Percentiles rank a stretch among this genome's conserved stretches.
phyloP scores from a whole-genome alignment of 2,888 invertebrate genomes.

The Atethmia centrago region DNA sequence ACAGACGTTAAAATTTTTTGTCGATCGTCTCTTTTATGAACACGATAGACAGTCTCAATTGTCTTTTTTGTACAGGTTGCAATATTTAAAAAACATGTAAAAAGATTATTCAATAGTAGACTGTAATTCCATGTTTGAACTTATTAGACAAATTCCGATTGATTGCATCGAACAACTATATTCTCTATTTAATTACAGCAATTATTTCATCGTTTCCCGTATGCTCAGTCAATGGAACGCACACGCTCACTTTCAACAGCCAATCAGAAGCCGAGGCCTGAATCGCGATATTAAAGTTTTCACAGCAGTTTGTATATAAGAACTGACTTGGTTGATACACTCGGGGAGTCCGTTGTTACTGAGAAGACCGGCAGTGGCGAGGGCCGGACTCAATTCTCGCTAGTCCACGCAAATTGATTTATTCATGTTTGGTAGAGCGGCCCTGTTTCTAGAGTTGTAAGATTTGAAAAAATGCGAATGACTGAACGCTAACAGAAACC shows the following conservation, averaged over 20 bases:
- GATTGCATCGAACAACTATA: background rate
- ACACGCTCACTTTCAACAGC: slow-evolving; percentile 64
- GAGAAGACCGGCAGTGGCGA: slow-evolving; percentile 88
- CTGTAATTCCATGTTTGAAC: background rate
- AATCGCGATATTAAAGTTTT: slow-evolving; percentile 79
- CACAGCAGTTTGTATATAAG: slow-evolving; percentile 65
- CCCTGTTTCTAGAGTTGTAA: slow-evolving; percentile 76
- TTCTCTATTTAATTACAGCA: slow-evolving; percentile 29
- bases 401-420: slow-evolving; percentile 77
- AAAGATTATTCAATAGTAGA: background rate
- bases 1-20: slow-evolving; percentile 26
- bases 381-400: slow-evolving; percentile 88
- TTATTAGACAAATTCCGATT: background rate
- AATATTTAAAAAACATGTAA: background rate
- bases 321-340: accelerated
- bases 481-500: slow-evolving; percentile 73
- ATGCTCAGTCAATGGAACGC: slow-evolving; percentile 60
- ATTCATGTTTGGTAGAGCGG: slow-evolving; percentile 84
- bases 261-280: slow-evolving; percentile 73
- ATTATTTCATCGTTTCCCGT: slow-evolving; percentile 37
- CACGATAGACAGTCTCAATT: background rate
- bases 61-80: background rate
- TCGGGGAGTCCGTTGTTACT: slow-evolving; percentile 88
- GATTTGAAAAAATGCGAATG: slow-evolving; percentile 71
- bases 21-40: slow-evolving; percentile 12